These are phyloP conservation scores for Magallana ariakensis DNA, from an alignment of 1,140 invertebrate genomes.

Conservation along the genomic window DNA sequence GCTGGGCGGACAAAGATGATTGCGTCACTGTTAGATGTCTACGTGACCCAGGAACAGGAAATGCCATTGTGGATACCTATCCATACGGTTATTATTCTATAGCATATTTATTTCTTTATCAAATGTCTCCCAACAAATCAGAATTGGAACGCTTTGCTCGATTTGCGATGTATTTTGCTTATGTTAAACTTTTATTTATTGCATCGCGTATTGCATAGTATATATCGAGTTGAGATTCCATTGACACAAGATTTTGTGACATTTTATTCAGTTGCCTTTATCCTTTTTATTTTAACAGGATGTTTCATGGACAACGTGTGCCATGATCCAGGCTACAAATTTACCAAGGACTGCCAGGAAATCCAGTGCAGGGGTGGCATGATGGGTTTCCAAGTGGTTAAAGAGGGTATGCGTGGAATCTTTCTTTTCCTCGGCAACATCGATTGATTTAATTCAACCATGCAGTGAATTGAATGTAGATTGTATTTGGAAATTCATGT, in stretches of 20 bases:
- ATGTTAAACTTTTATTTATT: too few relatives aligned
- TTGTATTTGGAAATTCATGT: too few relatives aligned
- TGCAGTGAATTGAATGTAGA: too few relatives aligned
- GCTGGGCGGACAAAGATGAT: constrained; percentile 47
- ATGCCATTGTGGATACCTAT: constrained; percentile 19
- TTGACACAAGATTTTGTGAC: too few relatives aligned
- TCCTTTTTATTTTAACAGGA: neutral
- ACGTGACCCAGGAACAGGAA: constrained; percentile 15
- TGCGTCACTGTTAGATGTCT: constrained; percentile 42
- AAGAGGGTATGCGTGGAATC: constrained; percentile 24
- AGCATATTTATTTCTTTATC: neutral
- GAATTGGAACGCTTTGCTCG: too few relatives aligned
- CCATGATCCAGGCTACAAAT: constrained; percentile 34
- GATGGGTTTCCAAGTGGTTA: constrained; percentile 43
- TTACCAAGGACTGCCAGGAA: constrained; percentile 42
- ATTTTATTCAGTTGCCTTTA: too few relatives aligned
- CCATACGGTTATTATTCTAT: constrained; percentile 33
- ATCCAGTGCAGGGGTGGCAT: constrained; percentile 41
- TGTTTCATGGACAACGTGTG: constrained; percentile 45
- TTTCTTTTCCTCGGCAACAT: too few relatives aligned
- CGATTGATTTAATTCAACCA: too few relatives aligned
- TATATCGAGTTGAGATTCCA: too few relatives aligned
- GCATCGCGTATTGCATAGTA: too few relatives aligned
- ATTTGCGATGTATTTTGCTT: too few relatives aligned
- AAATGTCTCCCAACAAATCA: neutral